Evolutionary conservation across 1,140 invertebrate genomes (phyloP).

Genomic region (Scylla paramamosain): DNA sequence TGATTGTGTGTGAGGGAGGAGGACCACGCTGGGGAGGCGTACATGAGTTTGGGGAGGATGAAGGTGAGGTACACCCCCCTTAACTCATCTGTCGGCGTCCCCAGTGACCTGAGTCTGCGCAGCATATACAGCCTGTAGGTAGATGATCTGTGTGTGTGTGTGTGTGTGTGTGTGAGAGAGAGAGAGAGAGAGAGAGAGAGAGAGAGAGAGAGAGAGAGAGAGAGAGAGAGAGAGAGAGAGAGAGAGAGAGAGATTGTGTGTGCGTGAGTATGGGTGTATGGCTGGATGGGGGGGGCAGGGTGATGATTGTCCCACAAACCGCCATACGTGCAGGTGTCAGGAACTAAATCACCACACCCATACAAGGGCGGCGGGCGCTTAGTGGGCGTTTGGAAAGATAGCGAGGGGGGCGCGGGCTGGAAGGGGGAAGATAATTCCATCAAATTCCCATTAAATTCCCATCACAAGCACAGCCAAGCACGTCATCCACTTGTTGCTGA

Average conservation of each 20-base stretch:
- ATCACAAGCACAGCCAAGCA: conserved; percentile 31
- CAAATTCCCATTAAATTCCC: conserved; percentile 57
- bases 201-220: no score
- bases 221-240: no score
- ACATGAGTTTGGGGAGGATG: no score
- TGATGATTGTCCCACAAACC: not conserved
- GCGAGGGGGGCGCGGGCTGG: not conserved
- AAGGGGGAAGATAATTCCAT: not conserved
- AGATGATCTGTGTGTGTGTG: no score
- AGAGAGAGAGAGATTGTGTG: not conserved
- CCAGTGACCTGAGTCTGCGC: no score
- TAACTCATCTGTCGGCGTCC: no score
- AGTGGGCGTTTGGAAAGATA: not conserved
- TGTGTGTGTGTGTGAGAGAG: no score
- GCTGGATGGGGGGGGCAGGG: not conserved
- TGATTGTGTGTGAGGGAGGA: no score
- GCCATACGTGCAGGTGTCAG: not conserved
- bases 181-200: no score
- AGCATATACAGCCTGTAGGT: no score
- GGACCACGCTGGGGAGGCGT: no score
- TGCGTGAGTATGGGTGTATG: not conserved
- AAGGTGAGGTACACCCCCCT: no score
- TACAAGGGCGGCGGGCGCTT: not conserved
- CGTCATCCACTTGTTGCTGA: not conserved
- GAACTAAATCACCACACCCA: not conserved